Evolutionary conservation across 2,113 vertebrate species (phyloP).

Genomic region (Pimephales promelas): DNA sequence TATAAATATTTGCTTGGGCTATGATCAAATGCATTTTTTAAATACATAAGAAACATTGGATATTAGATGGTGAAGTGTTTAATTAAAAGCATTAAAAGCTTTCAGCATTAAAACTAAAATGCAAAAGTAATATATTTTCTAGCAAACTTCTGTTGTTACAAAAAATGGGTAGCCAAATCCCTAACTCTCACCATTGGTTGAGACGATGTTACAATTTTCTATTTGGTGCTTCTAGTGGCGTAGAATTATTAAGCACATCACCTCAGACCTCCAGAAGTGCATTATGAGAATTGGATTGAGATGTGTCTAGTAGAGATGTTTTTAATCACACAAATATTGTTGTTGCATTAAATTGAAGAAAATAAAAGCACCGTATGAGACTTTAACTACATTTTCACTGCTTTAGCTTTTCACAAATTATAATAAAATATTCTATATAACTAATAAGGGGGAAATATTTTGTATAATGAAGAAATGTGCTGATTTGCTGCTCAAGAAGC

Average conservation of each 20-base stretch:
- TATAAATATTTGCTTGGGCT: not conserved
- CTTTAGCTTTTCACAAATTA: not conserved
- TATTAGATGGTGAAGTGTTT: not conserved
- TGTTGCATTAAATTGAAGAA: not conserved
- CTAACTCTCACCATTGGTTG: no score
- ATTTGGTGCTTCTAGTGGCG: no score
- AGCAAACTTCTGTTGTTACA: no score
- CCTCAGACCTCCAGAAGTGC: not conserved
- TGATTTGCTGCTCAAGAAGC: no score
- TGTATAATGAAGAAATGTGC: no score
- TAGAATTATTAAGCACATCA: not conserved
- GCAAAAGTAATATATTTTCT: not conserved
- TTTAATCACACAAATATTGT: not conserved
- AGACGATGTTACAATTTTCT: no score
- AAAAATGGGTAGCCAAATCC: no score
- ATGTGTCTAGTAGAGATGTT: constrained; percentile 1
- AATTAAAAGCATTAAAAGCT: no score
- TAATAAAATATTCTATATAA: not conserved
- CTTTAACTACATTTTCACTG: not conserved
- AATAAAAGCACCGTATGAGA: not conserved
- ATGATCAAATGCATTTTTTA: not conserved
- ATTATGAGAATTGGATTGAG: not conserved
- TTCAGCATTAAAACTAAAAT: not conserved
- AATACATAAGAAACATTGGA: no score
- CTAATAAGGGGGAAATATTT: no score